A percentile compares a stretch with the other conserved stretches of the same genome.
Evolutionary conservation across 2,113 vertebrate species (phyloP).

Genomic region (Crypturellus undulatus): DNA sequence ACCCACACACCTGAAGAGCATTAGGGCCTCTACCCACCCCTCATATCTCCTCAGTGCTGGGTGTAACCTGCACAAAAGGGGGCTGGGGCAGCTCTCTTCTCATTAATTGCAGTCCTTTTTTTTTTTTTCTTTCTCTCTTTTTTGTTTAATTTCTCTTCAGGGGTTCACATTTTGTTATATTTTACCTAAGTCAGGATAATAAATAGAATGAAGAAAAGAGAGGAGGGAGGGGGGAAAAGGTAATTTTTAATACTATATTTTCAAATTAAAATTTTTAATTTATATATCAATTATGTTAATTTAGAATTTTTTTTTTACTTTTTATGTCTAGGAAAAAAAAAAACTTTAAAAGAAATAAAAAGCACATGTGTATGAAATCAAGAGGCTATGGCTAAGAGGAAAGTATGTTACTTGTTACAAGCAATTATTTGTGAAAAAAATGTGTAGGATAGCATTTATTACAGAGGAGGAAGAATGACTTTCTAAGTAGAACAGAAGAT

Average conservation of each 20-base stretch:
- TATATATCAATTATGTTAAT: fast-evolving
- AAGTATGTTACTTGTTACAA: fast-evolving
- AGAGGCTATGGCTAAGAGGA: not conserved
- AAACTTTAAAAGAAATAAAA: not conserved
- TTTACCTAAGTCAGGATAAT: fast-evolving
- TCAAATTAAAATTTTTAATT: fast-evolving
- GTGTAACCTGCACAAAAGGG: not conserved
- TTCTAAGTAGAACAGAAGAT: not conserved
- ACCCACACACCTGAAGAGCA: not conserved
- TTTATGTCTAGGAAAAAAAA: fast-evolving
- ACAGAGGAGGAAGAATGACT: fast-evolving
- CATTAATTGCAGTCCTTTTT: fast-evolving
- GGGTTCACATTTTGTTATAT: too few relatives aligned
- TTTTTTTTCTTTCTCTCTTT: too few relatives aligned
- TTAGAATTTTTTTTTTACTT: fast-evolving
- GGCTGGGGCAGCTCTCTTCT: not conserved
- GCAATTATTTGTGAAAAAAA: fast-evolving
- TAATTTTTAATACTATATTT: fast-evolving
- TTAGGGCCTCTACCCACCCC: not conserved
- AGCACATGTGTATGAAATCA: not conserved
- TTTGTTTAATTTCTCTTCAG: too few relatives aligned
- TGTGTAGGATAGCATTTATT: not conserved
- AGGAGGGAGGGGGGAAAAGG: fast-evolving
- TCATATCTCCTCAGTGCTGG: not conserved
- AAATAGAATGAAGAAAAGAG: fast-evolving